Conservation (phyloP, 2,113 vertebrate genomes). For the Lamprotornis superbus region DNA sequence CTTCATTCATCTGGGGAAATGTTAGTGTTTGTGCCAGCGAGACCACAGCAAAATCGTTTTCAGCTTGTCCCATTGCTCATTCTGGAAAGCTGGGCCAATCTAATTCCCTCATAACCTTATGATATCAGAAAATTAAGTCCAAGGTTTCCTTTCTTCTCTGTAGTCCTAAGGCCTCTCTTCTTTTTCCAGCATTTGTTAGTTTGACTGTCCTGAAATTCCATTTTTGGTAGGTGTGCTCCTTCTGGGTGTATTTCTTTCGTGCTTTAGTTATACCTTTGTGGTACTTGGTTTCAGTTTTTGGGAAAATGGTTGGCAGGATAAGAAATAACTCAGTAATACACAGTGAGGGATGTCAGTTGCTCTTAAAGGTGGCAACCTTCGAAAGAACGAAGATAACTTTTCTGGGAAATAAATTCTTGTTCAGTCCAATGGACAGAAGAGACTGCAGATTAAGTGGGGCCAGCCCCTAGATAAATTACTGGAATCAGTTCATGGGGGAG, state of each 20-base stretch:
- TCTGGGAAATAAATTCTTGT: not conserved
- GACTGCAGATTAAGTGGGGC: not conserved
- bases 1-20: not conserved
- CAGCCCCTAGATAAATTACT: not conserved
- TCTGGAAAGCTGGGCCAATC: not conserved
- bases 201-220: not conserved
- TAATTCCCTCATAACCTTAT: not conserved
- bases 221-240: not conserved
- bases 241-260: not conserved
- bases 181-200: not conserved
- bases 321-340: not conserved
- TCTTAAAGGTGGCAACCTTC: not conserved
- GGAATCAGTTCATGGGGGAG: not conserved
- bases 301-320: not conserved
- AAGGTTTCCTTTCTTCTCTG: not conserved
- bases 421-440: not conserved
- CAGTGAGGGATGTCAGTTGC: not conserved
- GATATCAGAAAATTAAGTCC: not conserved
- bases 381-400: not conserved
- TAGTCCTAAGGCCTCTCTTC: not conserved
- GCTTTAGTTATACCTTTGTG: not conserved
- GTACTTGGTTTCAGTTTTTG: not conserved
- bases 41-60: not conserved
- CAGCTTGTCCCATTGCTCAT: not conserved
- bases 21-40: not conserved